Percentiles rank a stretch among this genome's conserved stretches.
These are phyloP conservation scores for Sphaeramia orbicularis DNA, from an alignment of 2,797 vertebrate genomes.

Conservation along the genomic window DNA sequence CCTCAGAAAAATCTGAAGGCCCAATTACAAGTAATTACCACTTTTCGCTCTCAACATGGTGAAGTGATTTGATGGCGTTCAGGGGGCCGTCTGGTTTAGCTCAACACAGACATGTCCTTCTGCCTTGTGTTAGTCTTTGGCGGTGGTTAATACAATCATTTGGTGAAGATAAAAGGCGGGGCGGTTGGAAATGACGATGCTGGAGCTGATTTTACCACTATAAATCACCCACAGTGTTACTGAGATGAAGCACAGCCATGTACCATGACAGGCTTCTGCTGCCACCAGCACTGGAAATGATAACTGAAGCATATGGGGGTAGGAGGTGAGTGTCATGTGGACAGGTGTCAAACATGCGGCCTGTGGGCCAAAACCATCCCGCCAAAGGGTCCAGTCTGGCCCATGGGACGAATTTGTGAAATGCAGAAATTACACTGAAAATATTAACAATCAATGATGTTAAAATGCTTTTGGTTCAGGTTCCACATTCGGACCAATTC, in stretches of 20 bases:
- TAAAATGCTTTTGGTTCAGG: too few species aligned
- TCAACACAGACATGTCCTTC: slow-evolving; percentile 96
- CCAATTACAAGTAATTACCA: slow-evolving; percentile 99
- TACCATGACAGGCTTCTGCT: slow-evolving; percentile 83
- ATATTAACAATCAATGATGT: too few species aligned
- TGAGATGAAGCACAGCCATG: slow-evolving; percentile 87
- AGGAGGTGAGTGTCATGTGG: too few species aligned
- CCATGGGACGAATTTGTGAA: too few species aligned
- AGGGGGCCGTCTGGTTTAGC: slow-evolving; percentile 97
- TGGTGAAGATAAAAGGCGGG: slow-evolving; percentile 85
- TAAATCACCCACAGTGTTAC: slow-evolving; percentile 91
- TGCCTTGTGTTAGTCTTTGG: slow-evolving; percentile 94
- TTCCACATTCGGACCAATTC: too few species aligned
- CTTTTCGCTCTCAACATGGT: slow-evolving; percentile 98
- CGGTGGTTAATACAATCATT: slow-evolving; percentile 90
- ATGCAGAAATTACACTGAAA: too few species aligned
- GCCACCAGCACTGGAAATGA: slow-evolving; percentile 83
- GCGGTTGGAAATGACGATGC: slow-evolving; percentile 75
- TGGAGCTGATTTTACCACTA: slow-evolving; percentile 83
- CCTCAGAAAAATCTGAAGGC: slow-evolving; percentile 90
- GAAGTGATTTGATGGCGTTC: slow-evolving; percentile 99
- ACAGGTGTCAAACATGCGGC: too few species aligned
- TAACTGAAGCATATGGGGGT: slow-evolving; percentile 89
- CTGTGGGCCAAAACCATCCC: too few species aligned
- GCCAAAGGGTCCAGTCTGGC: too few species aligned